A percentile compares a stretch with the other conserved stretches of the same genome.
These are phyloP conservation scores for Gadus chalcogrammus DNA, from an alignment of 2,113 vertebrate species.

Conservation along the genomic window DNA sequence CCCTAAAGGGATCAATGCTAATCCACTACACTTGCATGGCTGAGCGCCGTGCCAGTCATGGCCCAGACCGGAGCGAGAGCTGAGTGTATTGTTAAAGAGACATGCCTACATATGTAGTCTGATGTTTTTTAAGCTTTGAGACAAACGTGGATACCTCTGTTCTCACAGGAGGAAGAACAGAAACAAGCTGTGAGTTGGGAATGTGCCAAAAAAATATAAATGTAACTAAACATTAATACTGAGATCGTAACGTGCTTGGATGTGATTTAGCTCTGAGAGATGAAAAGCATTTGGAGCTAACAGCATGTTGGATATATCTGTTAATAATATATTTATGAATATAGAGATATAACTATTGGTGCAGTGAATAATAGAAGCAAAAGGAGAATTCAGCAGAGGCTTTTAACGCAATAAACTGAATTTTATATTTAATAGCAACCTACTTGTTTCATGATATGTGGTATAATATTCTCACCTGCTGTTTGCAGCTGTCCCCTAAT, in stretches of 20 bases:
- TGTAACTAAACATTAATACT: not conserved
- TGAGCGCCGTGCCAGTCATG: conserved; percentile 28
- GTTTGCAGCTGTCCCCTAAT: too few relatives aligned
- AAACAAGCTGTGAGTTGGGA: conserved; percentile 84
- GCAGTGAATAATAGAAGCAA: too few relatives aligned
- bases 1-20: conserved; percentile 48
- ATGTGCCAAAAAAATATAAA: conserved; percentile 8
- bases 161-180: conserved; percentile 87
- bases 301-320: conserved; percentile 32
- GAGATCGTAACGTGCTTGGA: conserved; percentile 10
- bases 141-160: conserved; percentile 70
- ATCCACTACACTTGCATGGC: conserved; percentile 49
- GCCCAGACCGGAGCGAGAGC: conserved; percentile 2
- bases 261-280: conserved; percentile 4
- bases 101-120: conserved; percentile 11
- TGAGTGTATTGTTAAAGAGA: conserved; percentile 6
- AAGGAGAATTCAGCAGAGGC: too few relatives aligned
- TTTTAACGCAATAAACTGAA: too few relatives aligned
- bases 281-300: conserved; percentile 28
- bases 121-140: conserved; percentile 24
- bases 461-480: not conserved
- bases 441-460: conserved; percentile 1
- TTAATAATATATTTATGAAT: too few relatives aligned
- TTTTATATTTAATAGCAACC: too few relatives aligned
- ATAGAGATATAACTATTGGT: too few relatives aligned